Evolutionary conservation across 2,888 invertebrate genomes (phyloP).

Genomic region (Antheraea yamamai): DNA sequence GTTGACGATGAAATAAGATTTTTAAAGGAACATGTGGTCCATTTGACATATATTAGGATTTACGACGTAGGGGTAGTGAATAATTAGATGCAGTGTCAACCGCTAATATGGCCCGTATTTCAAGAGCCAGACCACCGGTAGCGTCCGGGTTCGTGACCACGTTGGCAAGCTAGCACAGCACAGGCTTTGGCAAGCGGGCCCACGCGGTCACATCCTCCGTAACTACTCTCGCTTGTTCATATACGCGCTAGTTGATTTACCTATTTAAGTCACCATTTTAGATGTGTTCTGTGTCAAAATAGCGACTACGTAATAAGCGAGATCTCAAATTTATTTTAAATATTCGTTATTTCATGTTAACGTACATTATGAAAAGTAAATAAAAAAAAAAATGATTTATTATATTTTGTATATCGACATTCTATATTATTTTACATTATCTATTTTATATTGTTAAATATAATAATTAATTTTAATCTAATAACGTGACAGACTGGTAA

Average conservation of each 20-base stretch:
- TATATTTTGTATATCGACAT: conserved; percentile 81
- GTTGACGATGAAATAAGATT: conserved; percentile 4
- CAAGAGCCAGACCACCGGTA: conserved; percentile 41
- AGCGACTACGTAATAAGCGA: conserved; percentile 82
- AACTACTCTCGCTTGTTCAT: conserved; percentile 73
- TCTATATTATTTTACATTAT: conserved; percentile 81
- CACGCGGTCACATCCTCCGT: conserved; percentile 37
- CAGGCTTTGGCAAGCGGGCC: conserved; percentile 18
- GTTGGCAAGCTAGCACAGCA: conserved; percentile 19
- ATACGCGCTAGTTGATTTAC: conserved; percentile 74
- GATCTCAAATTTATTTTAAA: conserved; percentile 82
- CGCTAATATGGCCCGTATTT: conserved; percentile 53
- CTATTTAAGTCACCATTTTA: conserved; percentile 54
- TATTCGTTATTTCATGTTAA: conserved; percentile 78
- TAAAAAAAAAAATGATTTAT: conserved; percentile 75
- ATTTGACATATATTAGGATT: conserved; percentile 22
- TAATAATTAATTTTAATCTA: conserved; percentile 82
- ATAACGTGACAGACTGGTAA: conserved; percentile 82
- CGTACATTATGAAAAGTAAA: conserved; percentile 71
- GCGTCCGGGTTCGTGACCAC: conserved; percentile 28
- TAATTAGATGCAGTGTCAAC: conserved; percentile 28
- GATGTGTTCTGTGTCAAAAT: conserved; percentile 79
- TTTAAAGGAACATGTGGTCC: conserved; percentile 11
- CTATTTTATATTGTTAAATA: conserved; percentile 80
- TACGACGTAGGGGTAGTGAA: conserved; percentile 31